Base-by-base conservation (phyloP, 2,888 invertebrate genomes). In the Chrysolina oricalcia region DNA sequence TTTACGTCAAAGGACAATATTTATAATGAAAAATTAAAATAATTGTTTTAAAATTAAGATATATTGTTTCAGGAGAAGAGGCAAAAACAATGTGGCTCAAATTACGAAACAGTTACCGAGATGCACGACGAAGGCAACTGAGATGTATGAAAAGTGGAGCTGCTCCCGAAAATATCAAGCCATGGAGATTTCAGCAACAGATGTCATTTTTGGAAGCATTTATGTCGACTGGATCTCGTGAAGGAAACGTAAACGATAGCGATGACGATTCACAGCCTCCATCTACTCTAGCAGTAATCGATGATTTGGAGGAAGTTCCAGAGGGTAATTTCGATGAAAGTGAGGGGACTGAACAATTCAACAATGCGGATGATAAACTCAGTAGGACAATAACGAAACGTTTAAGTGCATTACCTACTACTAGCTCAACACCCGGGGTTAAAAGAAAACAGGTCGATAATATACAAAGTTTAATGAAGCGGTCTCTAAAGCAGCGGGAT, bases 141-240 rank as follows among this genome's bases (percentile, higher is more conserved):
- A 69, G 35, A 69, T 41, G 17, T 69, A 27, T 56, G 9, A 69
- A 69, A 69, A 35, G 56, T 69, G 69, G 69, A 15, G 56, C 46
- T 64, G 50, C 40, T 63, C 48, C 74, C 10, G 53, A 53, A 56
- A 70, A 41, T 23, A 53, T 48, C 21, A 76, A 27, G 43, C 73
- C 43, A 15, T 79, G 75, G 77, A 48, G 62, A 17, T 75, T 67
- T 68, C 73, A 78, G 70, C 59, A 71, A n/a, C 77, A 79, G 63
- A 79, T 79, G 79, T 53, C 70, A 15, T 78, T 78, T 78, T 27
- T 78, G 10, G 68, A 67, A 43, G n/a, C 59, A 35, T 75, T 48
- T 70, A 76, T 76, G 76, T 43, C 62, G 11, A 81, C 70, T 41
- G 70, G 62, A 62, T 6, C 40, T 9, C 62, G 70, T 41, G 43